A percentile compares a stretch with the other conserved stretches of the same genome.
Evolutionary conservation across 2,113 vertebrate genomes (phyloP).

Genomic region (Lepus timidus): DNA sequence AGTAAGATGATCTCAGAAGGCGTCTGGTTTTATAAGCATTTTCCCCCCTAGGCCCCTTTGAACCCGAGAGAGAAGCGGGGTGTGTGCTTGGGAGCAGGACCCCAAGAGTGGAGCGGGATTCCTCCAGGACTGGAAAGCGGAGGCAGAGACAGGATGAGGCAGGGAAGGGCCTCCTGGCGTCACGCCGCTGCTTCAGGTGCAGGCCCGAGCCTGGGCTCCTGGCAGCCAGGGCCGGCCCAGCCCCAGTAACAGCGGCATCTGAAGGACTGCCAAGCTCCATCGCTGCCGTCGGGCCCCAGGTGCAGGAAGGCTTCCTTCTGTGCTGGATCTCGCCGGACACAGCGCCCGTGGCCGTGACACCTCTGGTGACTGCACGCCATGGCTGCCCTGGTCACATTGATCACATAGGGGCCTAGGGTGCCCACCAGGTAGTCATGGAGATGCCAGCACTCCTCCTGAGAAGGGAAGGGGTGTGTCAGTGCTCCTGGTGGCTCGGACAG

Average conservation of each 20-base stretch:
- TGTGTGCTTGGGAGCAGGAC: background rate
- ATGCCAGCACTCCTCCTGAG: slow-evolving; percentile 90
- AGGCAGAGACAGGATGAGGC: background rate
- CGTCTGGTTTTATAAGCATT: background rate
- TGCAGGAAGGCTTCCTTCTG: slow-evolving; percentile 83
- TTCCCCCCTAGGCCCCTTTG: background rate
- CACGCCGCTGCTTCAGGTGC: slow-evolving; percentile 27
- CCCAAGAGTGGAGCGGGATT: background rate
- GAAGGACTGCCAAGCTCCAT: slow-evolving; percentile 80
- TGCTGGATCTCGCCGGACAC: slow-evolving; percentile 81
- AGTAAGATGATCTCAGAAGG: background rate
- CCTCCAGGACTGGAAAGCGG: background rate
- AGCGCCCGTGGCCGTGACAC: slow-evolving; percentile 91
- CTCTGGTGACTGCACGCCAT: slow-evolving; percentile 87
- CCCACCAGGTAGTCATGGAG: slow-evolving; percentile 89
- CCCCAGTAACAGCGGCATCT: slow-evolving; percentile 91
- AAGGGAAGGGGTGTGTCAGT: background rate
- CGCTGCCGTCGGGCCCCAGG: slow-evolving; percentile 56
- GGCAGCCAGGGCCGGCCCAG: slow-evolving; percentile 89
- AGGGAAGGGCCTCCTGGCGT: background rate
- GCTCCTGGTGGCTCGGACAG: background rate
- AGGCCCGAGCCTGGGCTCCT: background rate
- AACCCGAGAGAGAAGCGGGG: background rate
- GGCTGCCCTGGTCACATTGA: slow-evolving; percentile 86
- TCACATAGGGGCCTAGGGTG: slow-evolving; percentile 91